These are phyloP conservation scores for Microcebus jonahi DNA, from an alignment of 2,113 vertebrate genomes.

Conservation along the genomic window DNA sequence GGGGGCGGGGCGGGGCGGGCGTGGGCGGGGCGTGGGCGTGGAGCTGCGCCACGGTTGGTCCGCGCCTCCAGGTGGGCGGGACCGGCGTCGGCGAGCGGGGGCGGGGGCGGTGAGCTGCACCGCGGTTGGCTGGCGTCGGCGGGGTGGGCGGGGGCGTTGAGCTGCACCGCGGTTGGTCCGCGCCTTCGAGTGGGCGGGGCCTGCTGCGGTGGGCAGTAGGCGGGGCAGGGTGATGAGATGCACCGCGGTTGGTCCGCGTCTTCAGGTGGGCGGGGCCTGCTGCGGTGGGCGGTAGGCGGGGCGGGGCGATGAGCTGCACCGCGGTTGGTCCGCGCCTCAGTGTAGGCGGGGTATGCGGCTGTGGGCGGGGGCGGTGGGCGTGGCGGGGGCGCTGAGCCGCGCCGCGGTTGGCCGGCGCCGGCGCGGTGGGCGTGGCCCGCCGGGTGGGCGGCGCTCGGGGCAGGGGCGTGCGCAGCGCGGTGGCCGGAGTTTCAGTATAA, in stretches of 20 bases:
- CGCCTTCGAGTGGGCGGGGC: accelerated
- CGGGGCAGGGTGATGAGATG: neutral
- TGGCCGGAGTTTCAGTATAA: slow-evolving; percentile 66
- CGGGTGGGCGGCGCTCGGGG: neutral
- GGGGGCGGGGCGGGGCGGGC: neutral
- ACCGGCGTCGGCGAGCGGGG: neutral
- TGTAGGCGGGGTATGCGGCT: neutral
- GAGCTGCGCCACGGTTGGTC: neutral
- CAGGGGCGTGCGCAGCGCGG: slow-evolving; percentile 6
- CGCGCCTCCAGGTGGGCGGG: too few relatives aligned
- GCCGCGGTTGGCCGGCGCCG: neutral
- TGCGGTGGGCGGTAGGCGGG: too few relatives aligned
- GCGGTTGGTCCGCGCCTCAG: neutral
- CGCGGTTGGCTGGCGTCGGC: neutral
- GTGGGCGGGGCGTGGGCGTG: neutral
- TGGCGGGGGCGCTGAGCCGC: neutral
- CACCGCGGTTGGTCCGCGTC: neutral
- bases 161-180: neutral
- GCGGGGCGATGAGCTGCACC: neutral
- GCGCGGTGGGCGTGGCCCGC: too few relatives aligned
- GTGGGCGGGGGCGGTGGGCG: too few relatives aligned
- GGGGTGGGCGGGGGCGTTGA: neutral
- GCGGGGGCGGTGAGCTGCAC: neutral
- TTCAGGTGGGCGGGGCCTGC: too few relatives aligned
- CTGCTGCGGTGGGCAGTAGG: neutral